A percentile compares a stretch with the other conserved stretches of the same genome.
phyloP scores from a whole-genome alignment of 2,888 invertebrate species.

The Frankliniella intonsa region DNA sequence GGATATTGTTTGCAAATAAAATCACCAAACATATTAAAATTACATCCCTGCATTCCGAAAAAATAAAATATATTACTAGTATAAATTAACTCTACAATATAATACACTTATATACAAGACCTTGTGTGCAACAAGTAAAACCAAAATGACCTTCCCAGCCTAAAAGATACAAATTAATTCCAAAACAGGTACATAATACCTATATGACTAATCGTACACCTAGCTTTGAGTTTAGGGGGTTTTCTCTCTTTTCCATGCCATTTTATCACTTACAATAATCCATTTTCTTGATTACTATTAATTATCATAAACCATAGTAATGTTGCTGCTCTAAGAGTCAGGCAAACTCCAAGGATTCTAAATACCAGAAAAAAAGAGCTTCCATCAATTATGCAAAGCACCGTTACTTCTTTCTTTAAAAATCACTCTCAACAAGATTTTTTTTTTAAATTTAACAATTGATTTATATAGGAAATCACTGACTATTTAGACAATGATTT shows the following conservation, averaged over 20 bases:
- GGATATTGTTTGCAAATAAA: background rate
- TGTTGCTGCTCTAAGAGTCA: background rate
- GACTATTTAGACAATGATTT: background rate
- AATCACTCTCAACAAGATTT: conserved; percentile 17
- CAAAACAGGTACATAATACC: conserved; percentile 17
- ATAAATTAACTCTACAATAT: conserved; percentile 24
- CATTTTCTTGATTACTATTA: background rate
- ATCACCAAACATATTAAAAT: background rate
- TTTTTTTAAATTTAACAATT: background rate
- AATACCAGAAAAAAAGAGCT: background rate
- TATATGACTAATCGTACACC: conserved; percentile 6
- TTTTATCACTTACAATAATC: background rate
- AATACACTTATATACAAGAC: background rate
- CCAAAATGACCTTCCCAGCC: conserved; percentile 3
- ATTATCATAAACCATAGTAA: background rate
- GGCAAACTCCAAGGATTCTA: background rate
- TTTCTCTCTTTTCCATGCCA: background rate
- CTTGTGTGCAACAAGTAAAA: conserved; percentile 7
- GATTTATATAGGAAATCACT: background rate
- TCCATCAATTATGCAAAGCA: background rate
- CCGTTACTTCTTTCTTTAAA: background rate
- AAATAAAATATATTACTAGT: background rate
- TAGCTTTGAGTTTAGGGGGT: background rate
- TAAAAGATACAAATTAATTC: background rate
- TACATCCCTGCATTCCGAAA: conserved; percentile 21